Percentiles rank a stretch among this genome's conserved stretches.
These are phyloP conservation scores for Pachyuromys duprasi DNA, from an alignment of 2,797 vertebrate genomes.

Conservation along the genomic window DNA sequence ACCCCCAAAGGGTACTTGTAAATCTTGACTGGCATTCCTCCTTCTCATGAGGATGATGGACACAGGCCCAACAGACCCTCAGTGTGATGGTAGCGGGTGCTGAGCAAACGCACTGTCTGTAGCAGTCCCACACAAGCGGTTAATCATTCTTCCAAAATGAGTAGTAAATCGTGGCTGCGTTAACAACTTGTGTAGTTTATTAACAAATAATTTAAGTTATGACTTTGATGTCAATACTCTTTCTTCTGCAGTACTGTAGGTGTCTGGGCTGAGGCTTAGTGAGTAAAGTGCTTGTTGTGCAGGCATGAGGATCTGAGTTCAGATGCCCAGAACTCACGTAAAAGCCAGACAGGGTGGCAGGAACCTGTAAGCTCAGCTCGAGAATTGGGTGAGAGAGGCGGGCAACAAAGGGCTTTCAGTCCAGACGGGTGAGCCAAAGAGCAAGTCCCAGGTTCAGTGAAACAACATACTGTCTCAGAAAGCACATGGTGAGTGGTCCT, in stretches of 20 bases:
- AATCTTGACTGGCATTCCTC: constrained; percentile 11
- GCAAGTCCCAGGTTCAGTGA: not conserved
- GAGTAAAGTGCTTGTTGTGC: not conserved
- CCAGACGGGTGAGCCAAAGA: not conserved
- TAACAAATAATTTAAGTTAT: not conserved
- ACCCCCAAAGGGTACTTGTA: not conserved
- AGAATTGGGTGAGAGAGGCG: not conserved
- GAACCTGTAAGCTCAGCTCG: not conserved
- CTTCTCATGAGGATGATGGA: not conserved
- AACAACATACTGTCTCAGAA: not conserved
- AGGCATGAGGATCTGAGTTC: not conserved
- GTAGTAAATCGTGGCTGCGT: not conserved
- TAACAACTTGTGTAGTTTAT: not conserved
- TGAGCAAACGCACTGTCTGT: not conserved
- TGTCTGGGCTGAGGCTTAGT: not conserved
- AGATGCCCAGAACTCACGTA: not conserved
- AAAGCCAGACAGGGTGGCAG: not conserved
- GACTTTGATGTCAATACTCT: not conserved
- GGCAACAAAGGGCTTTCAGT: no score
- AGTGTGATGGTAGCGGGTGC: not conserved
- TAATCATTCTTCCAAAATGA: not conserved
- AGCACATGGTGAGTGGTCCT: not conserved
- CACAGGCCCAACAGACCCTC: no score
- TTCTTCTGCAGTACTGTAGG: constrained; percentile 27
- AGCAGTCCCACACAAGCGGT: not conserved